Evolutionary conservation across 2,888 invertebrate species (phyloP).

Genomic region (Boloria selene): DNA sequence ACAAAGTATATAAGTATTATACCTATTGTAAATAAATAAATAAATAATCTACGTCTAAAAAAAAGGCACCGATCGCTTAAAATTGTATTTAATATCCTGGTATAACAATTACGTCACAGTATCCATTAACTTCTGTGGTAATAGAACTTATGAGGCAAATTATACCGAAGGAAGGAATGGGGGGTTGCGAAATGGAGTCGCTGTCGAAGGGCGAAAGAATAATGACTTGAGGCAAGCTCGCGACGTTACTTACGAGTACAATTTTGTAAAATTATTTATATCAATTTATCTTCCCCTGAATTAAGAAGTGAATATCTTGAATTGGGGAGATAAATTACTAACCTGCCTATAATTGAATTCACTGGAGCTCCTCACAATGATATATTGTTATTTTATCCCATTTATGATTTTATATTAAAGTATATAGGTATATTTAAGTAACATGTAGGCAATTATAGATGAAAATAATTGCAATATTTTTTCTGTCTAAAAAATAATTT

Average conservation of each 20-base stretch:
- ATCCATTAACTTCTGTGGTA: constrained; percentile 5
- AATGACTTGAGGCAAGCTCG: constrained; percentile 57
- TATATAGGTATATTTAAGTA: not conserved
- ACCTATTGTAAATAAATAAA: no score
- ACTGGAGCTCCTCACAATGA: not conserved
- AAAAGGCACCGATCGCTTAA: not conserved
- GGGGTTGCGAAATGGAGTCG: constrained; percentile 68
- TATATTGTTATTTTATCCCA: constrained; percentile 8
- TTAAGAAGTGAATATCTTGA: constrained; percentile 21
- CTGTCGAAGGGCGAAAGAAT: constrained; percentile 66
- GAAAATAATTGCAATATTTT: not conserved
- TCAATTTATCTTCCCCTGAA: constrained; percentile 18
- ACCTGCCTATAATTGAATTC: constrained; percentile 11
- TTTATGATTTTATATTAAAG: not conserved
- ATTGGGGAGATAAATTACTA: constrained; percentile 14
- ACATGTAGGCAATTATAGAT: not conserved
- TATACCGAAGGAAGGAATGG: constrained; percentile 62
- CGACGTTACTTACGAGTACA: constrained; percentile 37
- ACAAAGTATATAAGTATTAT: no score
- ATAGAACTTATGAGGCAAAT: constrained; percentile 17
- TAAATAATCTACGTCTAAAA: not conserved
- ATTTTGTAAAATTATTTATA: constrained; percentile 28
- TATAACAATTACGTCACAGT: not conserved
- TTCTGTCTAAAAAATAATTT: not conserved
- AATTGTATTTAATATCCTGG: not conserved